phyloP scores from a whole-genome alignment of 2,888 invertebrate species.

The Geophilus truncorum region DNA sequence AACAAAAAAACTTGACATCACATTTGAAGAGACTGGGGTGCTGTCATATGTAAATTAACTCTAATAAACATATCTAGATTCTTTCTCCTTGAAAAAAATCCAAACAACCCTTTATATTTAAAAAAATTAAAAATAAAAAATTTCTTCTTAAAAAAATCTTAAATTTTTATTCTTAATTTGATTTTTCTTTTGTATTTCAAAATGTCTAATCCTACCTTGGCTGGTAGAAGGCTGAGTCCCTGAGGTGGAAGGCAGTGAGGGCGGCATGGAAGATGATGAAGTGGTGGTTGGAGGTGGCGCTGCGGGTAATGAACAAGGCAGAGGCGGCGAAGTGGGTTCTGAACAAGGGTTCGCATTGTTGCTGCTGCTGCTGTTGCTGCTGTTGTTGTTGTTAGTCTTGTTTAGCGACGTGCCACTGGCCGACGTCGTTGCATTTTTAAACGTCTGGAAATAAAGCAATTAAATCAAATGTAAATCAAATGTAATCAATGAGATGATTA shows the following conservation, averaged over 20 bases:
- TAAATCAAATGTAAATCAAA: too few species aligned
- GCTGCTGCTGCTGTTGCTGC: not conserved
- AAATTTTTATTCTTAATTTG: not conserved
- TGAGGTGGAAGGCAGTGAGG: constrained; percentile 32
- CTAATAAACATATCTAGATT: not conserved
- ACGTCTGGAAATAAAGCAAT: not conserved
- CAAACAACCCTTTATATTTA: not conserved
- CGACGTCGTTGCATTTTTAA: not conserved
- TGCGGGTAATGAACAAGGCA: constrained; percentile 21
- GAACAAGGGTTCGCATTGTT: constrained; percentile 16
- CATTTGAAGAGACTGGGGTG: constrained; percentile 30
- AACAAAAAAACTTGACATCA: not conserved
- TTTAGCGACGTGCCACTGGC: not conserved
- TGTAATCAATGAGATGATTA: too few species aligned
- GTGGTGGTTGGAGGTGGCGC: not conserved
- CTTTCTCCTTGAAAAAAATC: not conserved
- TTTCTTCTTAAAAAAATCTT: not conserved
- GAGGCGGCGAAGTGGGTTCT: constrained; percentile 15
- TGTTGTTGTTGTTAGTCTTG: not conserved
- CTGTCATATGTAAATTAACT: not conserved
- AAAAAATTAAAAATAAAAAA: not conserved
- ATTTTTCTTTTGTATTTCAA: not conserved
- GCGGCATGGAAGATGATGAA: constrained; percentile 2
- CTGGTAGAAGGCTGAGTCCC: constrained; percentile 32
- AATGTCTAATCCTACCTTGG: constrained; percentile 30